phyloP scores from a whole-genome alignment of 2,888 invertebrate species.

The Laothoe populi region DNA sequence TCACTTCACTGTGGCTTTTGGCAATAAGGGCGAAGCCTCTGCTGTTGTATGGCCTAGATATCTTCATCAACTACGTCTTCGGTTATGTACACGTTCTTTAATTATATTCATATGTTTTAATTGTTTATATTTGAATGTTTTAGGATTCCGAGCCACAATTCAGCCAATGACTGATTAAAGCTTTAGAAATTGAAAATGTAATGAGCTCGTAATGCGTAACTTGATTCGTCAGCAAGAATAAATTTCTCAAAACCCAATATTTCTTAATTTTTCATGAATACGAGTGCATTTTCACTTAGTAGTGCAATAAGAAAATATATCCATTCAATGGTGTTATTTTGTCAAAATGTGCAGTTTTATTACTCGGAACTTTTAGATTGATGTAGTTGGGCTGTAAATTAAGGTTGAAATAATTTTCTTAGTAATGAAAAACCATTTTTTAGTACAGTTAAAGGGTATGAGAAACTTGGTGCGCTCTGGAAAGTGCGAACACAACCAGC shows the following conservation, averaged over 20 bases:
- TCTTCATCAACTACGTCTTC: not conserved
- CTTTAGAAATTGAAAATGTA: constrained; percentile 10
- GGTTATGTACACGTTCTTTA: not conserved
- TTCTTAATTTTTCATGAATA: constrained; percentile 8
- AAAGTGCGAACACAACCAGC: constrained; percentile 77
- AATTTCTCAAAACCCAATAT: not conserved
- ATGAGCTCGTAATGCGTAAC: not conserved
- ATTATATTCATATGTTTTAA: not conserved
- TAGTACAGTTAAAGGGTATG: constrained; percentile 37
- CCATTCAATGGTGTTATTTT: constrained; percentile 72
- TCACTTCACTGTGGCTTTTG: not conserved
- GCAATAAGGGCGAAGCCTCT: not conserved
- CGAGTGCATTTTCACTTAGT: constrained; percentile 43
- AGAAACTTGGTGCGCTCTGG: constrained; percentile 59
- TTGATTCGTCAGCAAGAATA: not conserved
- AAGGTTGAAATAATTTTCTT: constrained; percentile 65
- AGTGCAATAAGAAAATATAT: constrained; percentile 74
- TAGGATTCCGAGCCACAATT: constrained; percentile 9
- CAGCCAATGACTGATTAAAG: constrained; percentile 10
- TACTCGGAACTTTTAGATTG: constrained; percentile 44
- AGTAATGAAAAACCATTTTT: constrained; percentile 49
- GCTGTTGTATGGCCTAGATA: constrained; percentile 13
- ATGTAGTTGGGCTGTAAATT: constrained; percentile 74
- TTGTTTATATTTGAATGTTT: not conserved
- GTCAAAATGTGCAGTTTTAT: constrained; percentile 58